Conservation (phyloP, 2,888 invertebrate species). For the Pasiphila rectangulata region DNA sequence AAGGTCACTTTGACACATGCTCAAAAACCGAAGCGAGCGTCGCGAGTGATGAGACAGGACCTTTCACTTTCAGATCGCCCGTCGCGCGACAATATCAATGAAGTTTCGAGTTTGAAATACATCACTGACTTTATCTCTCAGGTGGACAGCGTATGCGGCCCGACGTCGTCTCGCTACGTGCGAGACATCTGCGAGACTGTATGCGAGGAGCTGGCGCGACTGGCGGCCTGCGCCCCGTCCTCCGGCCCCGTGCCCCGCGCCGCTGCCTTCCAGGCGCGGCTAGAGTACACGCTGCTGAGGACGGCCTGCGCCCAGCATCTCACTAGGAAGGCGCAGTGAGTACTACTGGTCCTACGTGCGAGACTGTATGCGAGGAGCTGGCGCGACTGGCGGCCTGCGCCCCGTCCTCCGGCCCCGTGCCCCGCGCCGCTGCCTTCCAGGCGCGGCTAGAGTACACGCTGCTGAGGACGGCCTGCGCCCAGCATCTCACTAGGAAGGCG, state of each 20-base stretch:
- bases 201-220: slow-evolving; percentile 93
- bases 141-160: slow-evolving; percentile 86
- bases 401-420: slow-evolving; percentile 76
- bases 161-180: slow-evolving; percentile 88
- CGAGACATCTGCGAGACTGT: slow-evolving; percentile 93
- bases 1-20: no score
- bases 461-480: slow-evolving; percentile 55
- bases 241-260: slow-evolving; percentile 75
- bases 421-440: slow-evolving; percentile 85
- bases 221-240: slow-evolving; percentile 83
- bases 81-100: no score
- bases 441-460: slow-evolving; percentile 84
- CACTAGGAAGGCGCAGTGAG: slow-evolving; percentile 67
- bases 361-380: slow-evolving; percentile 95
- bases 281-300: slow-evolving; percentile 77
- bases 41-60: no score
- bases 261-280: slow-evolving; percentile 88
- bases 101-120: not conserved
- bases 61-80: no score
- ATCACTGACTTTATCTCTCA: slow-evolving; percentile 55
- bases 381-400: slow-evolving; percentile 86
- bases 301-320: slow-evolving; percentile 61
- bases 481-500: slow-evolving; percentile 65
- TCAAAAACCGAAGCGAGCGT: no score
- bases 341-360: no score